Evolutionary conservation across 2,797 vertebrate genomes (phyloP), one percentile per base, ranked within the genome.

Genomic region (Galago senegalensis): DNA sequence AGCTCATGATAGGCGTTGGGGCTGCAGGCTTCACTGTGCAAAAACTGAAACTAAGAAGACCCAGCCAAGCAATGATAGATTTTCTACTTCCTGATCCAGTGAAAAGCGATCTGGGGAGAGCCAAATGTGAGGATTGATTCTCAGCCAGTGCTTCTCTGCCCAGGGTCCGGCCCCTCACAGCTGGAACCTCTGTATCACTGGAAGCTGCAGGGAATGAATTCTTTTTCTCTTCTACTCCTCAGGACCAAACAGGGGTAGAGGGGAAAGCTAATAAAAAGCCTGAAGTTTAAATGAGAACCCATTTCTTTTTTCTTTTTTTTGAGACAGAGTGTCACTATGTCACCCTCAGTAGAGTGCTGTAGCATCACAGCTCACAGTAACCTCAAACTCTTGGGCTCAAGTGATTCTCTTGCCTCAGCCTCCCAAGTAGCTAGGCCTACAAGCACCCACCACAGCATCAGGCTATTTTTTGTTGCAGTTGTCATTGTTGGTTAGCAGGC

Each of bases 31-130:
- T 72, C 3, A 29, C 17, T 46, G 34, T 27, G 5, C 63, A 21
- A 89, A 94, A 89, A 67, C n/a, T 56, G 77, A 90, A 93, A 96
- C 40, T 31, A 85, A 87, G 87, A 49, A 61, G 95, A 92, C 31
- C 73, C 85, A 93, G 73, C 16, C 49, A 53, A 84, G 25, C 84
- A 7, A 4, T 70, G 86, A 49, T 61, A 82, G 46, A 67, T 87
- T 67, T 81, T 77, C 56, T 75, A 11, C 95, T 94, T 93, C 94
- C 89, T 77, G 94, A 16, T 37, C 79, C 86, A 70, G 2, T 31
- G 77, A 87, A 49, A 75, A 37, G n/a, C 29, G n/a, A 27, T 60
- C 73, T 65, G 70, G 37, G 67, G n/a, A n/a, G 31, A n/a, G 3
- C 53, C 43, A 37, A 73, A 18, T 4, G 0, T 7, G 61, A 53